Percentiles rank a stretch among this genome's conserved stretches.
Evolutionary conservation across 2,888 invertebrate genomes (phyloP).

Genomic region (Tricholauxania praeusta): DNA sequence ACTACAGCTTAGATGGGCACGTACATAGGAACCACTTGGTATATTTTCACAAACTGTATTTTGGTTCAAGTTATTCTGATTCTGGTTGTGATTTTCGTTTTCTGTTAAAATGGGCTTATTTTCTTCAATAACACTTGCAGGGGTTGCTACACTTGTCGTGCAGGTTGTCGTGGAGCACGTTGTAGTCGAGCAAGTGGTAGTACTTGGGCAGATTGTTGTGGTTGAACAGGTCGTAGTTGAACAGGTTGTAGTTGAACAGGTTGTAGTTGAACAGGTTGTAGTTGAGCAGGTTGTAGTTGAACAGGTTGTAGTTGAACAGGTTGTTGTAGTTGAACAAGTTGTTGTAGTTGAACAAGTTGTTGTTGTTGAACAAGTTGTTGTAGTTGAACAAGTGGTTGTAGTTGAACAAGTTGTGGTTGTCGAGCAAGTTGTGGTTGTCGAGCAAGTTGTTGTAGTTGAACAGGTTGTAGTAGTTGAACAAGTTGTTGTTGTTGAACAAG

Average conservation of each 20-base stretch:
- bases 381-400: constrained; percentile 4
- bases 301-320: background rate
- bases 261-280: constrained; percentile 12
- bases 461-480: constrained; percentile 8
- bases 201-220: background rate
- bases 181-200: constrained; percentile 3
- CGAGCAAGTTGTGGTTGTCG: background rate
- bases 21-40: constrained; percentile 20
- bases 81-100: background rate
- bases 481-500: background rate
- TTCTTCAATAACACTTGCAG: background rate
- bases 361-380: background rate
- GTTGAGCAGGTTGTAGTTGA: background rate
- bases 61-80: background rate
- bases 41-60: background rate
- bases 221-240: constrained; percentile 10
- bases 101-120: no score
- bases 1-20: constrained; percentile 3
- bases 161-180: constrained; percentile 7
- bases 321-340: constrained; percentile 8
- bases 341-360: background rate
- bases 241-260: constrained; percentile 11
- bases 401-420: constrained; percentile 13
- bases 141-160: background rate
- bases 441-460: background rate